Evolutionary conservation across 2,113 vertebrate genomes (phyloP), one percentile per base, ranked within the genome.

Genomic region (Salvator merianae): DNA sequence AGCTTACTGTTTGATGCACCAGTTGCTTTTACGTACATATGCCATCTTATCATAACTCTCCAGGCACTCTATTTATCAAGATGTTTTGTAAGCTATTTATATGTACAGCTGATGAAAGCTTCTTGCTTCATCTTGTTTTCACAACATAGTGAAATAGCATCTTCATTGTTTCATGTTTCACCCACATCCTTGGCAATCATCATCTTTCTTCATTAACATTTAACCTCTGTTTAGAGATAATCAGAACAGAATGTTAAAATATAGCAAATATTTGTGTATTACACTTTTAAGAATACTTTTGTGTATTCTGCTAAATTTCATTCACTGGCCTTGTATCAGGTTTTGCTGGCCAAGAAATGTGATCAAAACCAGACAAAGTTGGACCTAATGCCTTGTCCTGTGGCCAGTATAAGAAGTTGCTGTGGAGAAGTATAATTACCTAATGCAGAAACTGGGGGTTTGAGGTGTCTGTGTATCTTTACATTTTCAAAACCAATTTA

Each of bases 371-470:
- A 84, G 47, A 78, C 38, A 70, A 34, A 70, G 66, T 84, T 85
- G 53, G 1, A 0, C 88, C 89, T 89, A 84, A 88, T 47, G 18
- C 81, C 91, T 94, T 81, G 73, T 69, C n/a, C 7, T 63, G 18
- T 79, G 78, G 76, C 30, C 86, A 87, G 80, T 38, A 53, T 83
- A 86, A 88, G 85, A 62, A 22, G 16, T 84, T 43, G 26, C 38
- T 74, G 75, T 79, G 88, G 68, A 43, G 36, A 73, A 84, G 75
- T 85, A 66, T 87, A 81, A 88, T 93, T 91, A 90, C 81, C 87
- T 81, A 81, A 70, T 87, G 75, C 28, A 82, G 66, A 87, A 87
- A 16, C 83, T 88, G 24, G 86, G 70, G 28, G 87, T 82, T 90
- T 81, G 90, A 84, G 50, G 87, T 66, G 6, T 43, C 34, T 10